These are phyloP conservation scores for Aricia artaxerxes DNA, from an alignment of 2,888 invertebrate species.

Conservation along the genomic window DNA sequence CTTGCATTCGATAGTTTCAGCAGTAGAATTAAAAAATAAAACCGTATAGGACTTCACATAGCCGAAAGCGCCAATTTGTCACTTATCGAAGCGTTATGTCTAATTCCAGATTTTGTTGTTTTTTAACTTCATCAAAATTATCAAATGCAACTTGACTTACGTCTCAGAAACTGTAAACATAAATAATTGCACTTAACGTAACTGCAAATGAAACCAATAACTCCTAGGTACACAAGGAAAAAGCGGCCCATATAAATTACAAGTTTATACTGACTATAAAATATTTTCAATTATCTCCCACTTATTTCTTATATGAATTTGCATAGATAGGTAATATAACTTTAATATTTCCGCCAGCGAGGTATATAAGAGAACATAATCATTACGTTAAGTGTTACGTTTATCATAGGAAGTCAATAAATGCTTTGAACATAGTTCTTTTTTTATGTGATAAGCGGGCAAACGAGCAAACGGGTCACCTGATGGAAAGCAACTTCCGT, in stretches of 20 bases:
- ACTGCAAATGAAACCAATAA: slow-evolving; percentile 11
- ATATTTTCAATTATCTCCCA: neutral
- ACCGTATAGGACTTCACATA: too few species aligned
- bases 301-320: neutral
- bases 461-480: too few species aligned
- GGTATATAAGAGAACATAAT: neutral
- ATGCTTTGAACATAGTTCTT: neutral
- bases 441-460: too few species aligned
- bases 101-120: too few species aligned
- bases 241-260: neutral
- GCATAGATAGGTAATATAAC: neutral
- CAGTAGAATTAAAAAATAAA: too few species aligned
- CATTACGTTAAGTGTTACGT: neutral
- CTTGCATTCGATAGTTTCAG: too few species aligned
- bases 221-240: neutral
- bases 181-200: neutral
- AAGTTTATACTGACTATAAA: slow-evolving; percentile 11
- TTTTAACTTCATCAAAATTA: neutral
- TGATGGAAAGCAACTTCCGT: too few species aligned
- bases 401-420: neutral
- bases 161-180: neutral
- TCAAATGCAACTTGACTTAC: neutral
- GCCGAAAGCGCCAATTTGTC: too few species aligned
- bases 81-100: too few species aligned
- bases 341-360: neutral